Conservation (phyloP, 2,888 invertebrate genomes). For the Fabriciana adippe region DNA sequence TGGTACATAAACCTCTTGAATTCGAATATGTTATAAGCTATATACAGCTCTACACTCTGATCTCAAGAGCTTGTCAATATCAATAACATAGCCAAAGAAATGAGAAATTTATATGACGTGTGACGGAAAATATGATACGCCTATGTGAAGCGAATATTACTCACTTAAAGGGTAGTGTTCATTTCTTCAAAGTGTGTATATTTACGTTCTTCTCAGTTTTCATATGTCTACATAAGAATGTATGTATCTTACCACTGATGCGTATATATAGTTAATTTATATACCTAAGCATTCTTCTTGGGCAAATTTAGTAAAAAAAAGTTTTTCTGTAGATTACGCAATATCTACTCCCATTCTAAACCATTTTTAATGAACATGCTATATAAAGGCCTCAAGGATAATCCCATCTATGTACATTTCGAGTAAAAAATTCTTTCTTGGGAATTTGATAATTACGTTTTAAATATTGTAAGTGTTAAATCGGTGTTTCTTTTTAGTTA, state of each 20-base stretch:
- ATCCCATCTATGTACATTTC: too few relatives aligned
- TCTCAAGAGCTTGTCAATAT: conserved; percentile 35
- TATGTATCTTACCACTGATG: not conserved
- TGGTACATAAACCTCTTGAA: not conserved
- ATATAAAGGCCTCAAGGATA: too few relatives aligned
- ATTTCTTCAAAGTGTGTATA: conserved; percentile 12
- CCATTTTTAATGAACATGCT: too few relatives aligned
- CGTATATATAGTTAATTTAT: not conserved
- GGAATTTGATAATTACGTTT: too few relatives aligned
- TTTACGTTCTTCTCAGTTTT: conserved; percentile 17
- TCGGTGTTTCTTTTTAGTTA: too few relatives aligned
- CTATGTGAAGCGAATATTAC: conserved; percentile 22
- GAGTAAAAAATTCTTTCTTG: too few relatives aligned
- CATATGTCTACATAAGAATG: conserved; percentile 7
- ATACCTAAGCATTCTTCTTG: not conserved
- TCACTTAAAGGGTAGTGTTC: conserved; percentile 22
- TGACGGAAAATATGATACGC: conserved; percentile 36
- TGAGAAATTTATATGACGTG: conserved; percentile 39
- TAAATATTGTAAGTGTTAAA: too few relatives aligned
- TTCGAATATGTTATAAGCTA: not conserved
- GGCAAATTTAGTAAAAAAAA: too few relatives aligned
- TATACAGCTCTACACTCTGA: not conserved
- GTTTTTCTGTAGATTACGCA: too few relatives aligned
- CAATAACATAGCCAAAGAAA: conserved; percentile 34
- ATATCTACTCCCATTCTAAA: too few relatives aligned